These are phyloP conservation scores for Dioctria linearis DNA, from an alignment of 2,888 invertebrate species.

Conservation along the genomic window DNA sequence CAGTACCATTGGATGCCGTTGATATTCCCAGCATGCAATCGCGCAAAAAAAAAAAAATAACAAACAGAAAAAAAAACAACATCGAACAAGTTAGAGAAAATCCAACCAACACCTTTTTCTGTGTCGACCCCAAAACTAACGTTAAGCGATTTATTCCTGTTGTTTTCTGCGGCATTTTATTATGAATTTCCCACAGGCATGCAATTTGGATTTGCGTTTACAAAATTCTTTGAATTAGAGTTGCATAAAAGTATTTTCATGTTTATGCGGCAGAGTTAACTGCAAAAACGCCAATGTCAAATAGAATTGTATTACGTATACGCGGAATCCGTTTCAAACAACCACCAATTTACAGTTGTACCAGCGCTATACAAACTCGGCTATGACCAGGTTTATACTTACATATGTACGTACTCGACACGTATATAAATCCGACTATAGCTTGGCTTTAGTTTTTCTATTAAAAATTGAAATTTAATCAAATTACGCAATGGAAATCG, in stretches of 20 bases:
- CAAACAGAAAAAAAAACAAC: background rate
- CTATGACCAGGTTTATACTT: background rate
- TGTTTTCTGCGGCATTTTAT: conserved; percentile 28
- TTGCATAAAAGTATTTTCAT: conserved; percentile 46
- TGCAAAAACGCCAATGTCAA: too few relatives aligned
- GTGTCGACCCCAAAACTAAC: conserved; percentile 17
- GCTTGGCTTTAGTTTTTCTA: conserved; percentile 1
- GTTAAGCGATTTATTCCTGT: conserved; percentile 37
- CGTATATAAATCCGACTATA: background rate
- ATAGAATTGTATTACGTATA: background rate
- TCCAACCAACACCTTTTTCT: conserved; percentile 21
- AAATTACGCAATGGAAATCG: conserved; percentile 51
- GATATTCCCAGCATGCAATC: conserved; percentile 43
- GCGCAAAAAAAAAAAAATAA: background rate
- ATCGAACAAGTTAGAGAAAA: background rate
- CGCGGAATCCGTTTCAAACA: background rate
- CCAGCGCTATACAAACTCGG: background rate
- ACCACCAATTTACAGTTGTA: background rate
- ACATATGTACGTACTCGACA: background rate
- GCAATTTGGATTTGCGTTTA: conserved; percentile 41
- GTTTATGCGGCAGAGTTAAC: conserved; percentile 20
- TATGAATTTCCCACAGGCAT: conserved; percentile 43
- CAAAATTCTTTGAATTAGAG: conserved; percentile 31
- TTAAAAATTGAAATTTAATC: conserved; percentile 52
- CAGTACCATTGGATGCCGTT: conserved; percentile 41